These are phyloP conservation scores for Xestia xanthographa DNA, from an alignment of 2,888 invertebrate genomes.

Conservation along the genomic window DNA sequence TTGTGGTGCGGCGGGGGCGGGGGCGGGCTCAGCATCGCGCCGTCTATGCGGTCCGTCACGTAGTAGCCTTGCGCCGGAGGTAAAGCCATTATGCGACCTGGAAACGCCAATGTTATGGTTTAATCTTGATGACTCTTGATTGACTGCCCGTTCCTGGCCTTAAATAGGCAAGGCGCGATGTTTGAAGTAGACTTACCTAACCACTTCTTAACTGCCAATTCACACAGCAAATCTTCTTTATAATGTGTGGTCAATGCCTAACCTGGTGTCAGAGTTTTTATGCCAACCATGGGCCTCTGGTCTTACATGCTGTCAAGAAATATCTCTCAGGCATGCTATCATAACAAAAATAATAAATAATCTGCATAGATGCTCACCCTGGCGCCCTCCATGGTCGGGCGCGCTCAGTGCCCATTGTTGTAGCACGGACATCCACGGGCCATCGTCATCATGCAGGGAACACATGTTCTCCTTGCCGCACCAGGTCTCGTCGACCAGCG, in stretches of 20 bases:
- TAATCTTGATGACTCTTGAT: neutral
- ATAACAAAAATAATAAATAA: neutral
- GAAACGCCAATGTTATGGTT: conserved; percentile 1
- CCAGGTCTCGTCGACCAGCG: conserved; percentile 44
- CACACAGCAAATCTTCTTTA: neutral
- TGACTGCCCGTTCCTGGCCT: too few relatives aligned
- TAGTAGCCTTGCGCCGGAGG: conserved; percentile 86
- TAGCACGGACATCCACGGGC: conserved; percentile 91
- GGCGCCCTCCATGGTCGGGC: conserved; percentile 77
- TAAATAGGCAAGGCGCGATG: neutral
- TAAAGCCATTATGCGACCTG: conserved; percentile 86
- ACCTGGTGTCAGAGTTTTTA: too few relatives aligned
- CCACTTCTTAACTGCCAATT: neutral
- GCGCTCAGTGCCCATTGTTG: conserved; percentile 91
- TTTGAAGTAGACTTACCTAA: neutral
- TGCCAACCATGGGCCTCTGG: too few relatives aligned
- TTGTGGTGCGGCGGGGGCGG: conserved; percentile 54
- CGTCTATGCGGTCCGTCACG: conserved; percentile 85
- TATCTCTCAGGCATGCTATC: too few relatives aligned
- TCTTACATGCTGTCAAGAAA: too few relatives aligned
- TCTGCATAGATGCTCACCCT: conserved; percentile 72
- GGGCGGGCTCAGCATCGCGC: conserved; percentile 66
- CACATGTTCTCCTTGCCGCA: conserved; percentile 61
- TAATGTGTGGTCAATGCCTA: too few relatives aligned
- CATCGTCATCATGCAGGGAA: conserved; percentile 69